A percentile compares a stretch with the other conserved stretches of the same genome.
phyloP scores from a whole-genome alignment of 2,888 invertebrate genomes.

The Ferrisia virgata region DNA sequence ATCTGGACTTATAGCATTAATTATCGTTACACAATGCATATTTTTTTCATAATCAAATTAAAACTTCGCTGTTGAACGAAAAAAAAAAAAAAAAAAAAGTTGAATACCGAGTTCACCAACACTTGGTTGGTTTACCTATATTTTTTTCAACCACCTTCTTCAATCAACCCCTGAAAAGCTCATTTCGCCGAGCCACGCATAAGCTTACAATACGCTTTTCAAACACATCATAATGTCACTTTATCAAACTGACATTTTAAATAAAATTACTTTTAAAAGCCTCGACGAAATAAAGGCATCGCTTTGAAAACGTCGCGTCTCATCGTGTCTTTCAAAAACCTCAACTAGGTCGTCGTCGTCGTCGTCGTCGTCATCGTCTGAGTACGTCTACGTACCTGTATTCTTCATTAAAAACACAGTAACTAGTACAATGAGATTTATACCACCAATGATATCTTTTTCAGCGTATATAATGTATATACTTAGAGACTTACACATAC shows the following conservation, averaged over 20 bases:
- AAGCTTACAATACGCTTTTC: background rate
- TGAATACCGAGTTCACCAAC: background rate
- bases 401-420: background rate
- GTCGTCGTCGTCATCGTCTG: background rate
- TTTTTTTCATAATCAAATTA: background rate
- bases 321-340: background rate
- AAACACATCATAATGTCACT: constrained; percentile 12
- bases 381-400: background rate
- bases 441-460: background rate
- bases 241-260: constrained; percentile 25
- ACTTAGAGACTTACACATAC: too few species aligned
- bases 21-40: too few species aligned
- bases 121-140: background rate
- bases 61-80: background rate
- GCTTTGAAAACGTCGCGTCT: background rate
- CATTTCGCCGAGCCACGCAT: background rate
- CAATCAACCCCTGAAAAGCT: background rate
- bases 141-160: background rate
- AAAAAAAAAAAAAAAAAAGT: background rate
- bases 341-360: background rate
- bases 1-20: too few species aligned
- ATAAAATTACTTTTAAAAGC: constrained; percentile 26
- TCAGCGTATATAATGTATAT: background rate
- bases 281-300: background rate
- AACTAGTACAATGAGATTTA: background rate